These are phyloP conservation scores for Idaea dimidiata DNA, from an alignment of 2,888 invertebrate genomes.

Conservation along the genomic window DNA sequence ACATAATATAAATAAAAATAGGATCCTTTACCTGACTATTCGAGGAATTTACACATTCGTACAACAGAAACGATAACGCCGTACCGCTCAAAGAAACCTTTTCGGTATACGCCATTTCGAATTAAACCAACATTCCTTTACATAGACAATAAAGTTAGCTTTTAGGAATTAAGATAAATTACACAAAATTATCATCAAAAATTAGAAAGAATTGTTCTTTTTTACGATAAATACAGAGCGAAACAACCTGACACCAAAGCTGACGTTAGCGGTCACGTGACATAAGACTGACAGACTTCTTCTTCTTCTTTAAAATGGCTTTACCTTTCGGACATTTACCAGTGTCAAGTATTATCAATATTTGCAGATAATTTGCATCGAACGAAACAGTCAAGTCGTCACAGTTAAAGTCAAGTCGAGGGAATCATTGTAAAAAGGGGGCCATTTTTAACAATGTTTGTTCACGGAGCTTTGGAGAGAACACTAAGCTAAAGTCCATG, in stretches of 20 bases:
- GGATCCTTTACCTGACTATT: conserved; percentile 78
- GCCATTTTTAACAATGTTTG: too few relatives aligned
- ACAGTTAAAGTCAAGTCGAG: too few relatives aligned
- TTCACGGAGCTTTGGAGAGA: too few relatives aligned
- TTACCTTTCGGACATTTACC: too few relatives aligned
- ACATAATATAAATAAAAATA: neutral
- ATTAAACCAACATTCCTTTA: conserved; percentile 8
- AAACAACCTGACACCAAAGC: neutral
- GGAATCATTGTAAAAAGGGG: too few relatives aligned
- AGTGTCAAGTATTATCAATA: too few relatives aligned
- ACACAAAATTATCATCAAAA: neutral
- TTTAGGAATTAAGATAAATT: neutral
- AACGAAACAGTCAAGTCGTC: too few relatives aligned
- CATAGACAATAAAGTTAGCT: neutral
- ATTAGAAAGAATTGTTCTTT: neutral
- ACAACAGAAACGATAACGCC: conserved; percentile 84
- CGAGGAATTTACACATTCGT: conserved; percentile 83
- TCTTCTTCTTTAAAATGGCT: too few relatives aligned
- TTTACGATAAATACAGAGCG: neutral
- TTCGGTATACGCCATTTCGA: conserved; percentile 56
- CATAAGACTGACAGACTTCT: neutral
- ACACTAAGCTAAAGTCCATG: too few relatives aligned
- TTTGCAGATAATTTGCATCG: too few relatives aligned
- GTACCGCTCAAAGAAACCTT: conserved; percentile 81
- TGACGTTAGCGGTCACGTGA: conserved; percentile 1